Base-by-base conservation (phyloP, 1,140 invertebrate genomes). In the Drosophila biarmipes region DNA sequence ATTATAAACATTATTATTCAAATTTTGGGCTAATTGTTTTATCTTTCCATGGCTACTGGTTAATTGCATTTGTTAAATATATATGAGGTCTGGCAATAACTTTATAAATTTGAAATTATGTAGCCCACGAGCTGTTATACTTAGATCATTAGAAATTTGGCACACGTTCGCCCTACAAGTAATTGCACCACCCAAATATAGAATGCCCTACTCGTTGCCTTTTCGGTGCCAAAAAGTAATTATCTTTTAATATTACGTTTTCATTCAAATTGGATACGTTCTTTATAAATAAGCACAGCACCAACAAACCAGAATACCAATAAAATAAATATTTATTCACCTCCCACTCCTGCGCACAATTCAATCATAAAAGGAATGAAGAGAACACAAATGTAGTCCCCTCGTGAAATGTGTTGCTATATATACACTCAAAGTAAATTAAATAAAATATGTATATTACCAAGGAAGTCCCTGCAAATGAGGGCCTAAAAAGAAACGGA, bases 391-490 rank as follows among this genome's bases (percentile, higher is more conserved):
- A 59, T 64, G 17, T 59, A 12, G 31, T 42, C 71, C 45, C 45
- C 72, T 24, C 24, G 29, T 51, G 52, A 73, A 74, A 57, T 52
- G 34, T 35, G 71, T 57, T 57, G 42, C 24, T 24, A 57, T 48
- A 64, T 42, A 29, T 17, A 38, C 29, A 53, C 17, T 49, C 11
- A 40, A 73, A 73, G 43, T 38, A 57, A 57, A 74, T 74, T 40
- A 46, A 74, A 74, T 74, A 40, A 64, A 74, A 74, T 52, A 63
- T 73, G 48, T 31, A 34, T 37, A 67, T 40, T 59, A 40, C 40
- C 45, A 31, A 31, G 19, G 17, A 53, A 52, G 31, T 15, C 3
- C 1, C 10, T 34, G 12, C 5, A 17, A 51, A 51, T 15, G 12
- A 21, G 19, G 31, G 48, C 19, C 15, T 24, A 21, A 8, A 14